Evolutionary conservation across 2,113 vertebrate genomes (phyloP).

Genomic region (Pristiophorus japonicus): DNA sequence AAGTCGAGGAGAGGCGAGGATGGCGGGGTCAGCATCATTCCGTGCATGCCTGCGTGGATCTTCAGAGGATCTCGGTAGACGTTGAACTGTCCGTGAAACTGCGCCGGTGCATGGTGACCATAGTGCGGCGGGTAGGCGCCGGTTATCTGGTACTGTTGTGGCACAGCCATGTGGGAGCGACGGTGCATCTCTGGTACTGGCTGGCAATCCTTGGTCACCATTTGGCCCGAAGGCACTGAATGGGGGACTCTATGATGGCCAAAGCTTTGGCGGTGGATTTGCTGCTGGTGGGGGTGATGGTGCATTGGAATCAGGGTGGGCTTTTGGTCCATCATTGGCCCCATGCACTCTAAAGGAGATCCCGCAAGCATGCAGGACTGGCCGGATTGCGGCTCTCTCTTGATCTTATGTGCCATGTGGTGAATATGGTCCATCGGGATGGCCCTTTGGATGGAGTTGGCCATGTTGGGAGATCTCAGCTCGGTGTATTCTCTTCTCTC

Average conservation of each 20-base stretch:
- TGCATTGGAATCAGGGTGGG: slow-evolving; percentile 46
- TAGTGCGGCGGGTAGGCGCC: slow-evolving; percentile 60
- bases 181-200: slow-evolving; percentile 53
- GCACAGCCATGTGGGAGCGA: slow-evolving; percentile 44
- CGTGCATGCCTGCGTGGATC: slow-evolving; percentile 58
- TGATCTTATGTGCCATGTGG: slow-evolving; percentile 67
- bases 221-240: slow-evolving; percentile 42
- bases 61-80: slow-evolving; percentile 63
- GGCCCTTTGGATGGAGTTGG: slow-evolving; percentile 42
- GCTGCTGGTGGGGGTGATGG: slow-evolving; percentile 47
- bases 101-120: slow-evolving; percentile 43
- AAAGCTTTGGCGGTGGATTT: slow-evolving; percentile 48
- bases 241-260: slow-evolving; percentile 50
- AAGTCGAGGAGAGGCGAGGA: slow-evolving; percentile 78
- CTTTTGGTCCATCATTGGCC: slow-evolving; percentile 57
- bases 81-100: slow-evolving; percentile 70
- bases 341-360: slow-evolving; percentile 54
- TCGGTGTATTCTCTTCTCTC: slow-evolving; percentile 69
- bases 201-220: slow-evolving; percentile 54
- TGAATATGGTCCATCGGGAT: slow-evolving; percentile 41
- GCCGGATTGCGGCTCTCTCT: slow-evolving; percentile 64
- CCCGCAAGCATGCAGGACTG: slow-evolving; percentile 70
- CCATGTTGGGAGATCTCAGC: slow-evolving; percentile 54
- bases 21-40: slow-evolving; percentile 74
- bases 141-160: slow-evolving; percentile 52